A percentile compares a stretch with the other conserved stretches of the same genome.
Conservation (phyloP, 2,888 invertebrate genomes). For the Meandrusa payeni region DNA sequence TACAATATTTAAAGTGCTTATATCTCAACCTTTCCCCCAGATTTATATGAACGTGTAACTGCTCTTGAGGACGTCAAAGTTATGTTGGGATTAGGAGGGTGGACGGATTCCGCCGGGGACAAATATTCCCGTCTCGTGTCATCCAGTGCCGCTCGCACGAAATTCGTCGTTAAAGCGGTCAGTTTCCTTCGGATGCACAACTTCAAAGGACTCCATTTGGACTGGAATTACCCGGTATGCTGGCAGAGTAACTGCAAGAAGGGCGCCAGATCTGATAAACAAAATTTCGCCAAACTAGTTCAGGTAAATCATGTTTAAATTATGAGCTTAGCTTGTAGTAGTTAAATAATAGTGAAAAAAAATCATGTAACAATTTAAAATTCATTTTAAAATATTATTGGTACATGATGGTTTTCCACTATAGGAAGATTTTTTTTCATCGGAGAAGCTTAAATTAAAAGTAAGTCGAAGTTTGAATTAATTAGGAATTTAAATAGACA, state of each 20-base stretch:
- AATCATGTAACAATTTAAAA: too few relatives aligned
- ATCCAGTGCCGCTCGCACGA: slow-evolving; percentile 82
- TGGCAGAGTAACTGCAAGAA: slow-evolving; percentile 95
- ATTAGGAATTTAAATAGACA: too few relatives aligned
- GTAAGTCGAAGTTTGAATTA: too few relatives aligned
- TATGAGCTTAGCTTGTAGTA: too few relatives aligned
- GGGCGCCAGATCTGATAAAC: slow-evolving; percentile 88
- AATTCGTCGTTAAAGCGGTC: slow-evolving; percentile 85
- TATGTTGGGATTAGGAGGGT: slow-evolving; percentile 94
- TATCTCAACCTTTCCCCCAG: slow-evolving; percentile 59
- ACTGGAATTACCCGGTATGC: slow-evolving; percentile 97
- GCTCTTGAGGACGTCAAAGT: slow-evolving; percentile 84
- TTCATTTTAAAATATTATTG: too few relatives aligned
- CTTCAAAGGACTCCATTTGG: slow-evolving; percentile 93
- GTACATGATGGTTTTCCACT: too few relatives aligned
- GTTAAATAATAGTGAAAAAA: too few relatives aligned
- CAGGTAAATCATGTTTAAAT: slow-evolving; percentile 70
- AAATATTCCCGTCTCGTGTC: slow-evolving; percentile 91
- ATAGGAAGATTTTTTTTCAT: too few relatives aligned
- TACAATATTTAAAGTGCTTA: too few relatives aligned
- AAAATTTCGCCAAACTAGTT: slow-evolving; percentile 88
- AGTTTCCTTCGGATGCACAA: slow-evolving; percentile 87
- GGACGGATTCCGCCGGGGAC: slow-evolving; percentile 95
- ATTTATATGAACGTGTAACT: slow-evolving; percentile 89
- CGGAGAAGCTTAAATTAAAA: too few relatives aligned